phyloP scores from a whole-genome alignment of 2,797 vertebrate species.

The Mus minutoides region DNA sequence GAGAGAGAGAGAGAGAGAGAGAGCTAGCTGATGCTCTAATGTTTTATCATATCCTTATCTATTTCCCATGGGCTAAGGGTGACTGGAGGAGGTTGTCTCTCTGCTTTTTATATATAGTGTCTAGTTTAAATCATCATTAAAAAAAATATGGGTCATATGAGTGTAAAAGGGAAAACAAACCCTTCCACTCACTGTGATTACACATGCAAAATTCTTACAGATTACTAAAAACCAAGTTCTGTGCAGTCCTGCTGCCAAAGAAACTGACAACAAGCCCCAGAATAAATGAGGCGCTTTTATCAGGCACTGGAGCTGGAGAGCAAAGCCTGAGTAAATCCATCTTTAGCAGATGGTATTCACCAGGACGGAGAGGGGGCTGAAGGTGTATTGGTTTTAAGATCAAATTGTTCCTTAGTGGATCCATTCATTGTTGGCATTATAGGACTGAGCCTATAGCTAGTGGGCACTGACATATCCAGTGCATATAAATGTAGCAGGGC shows the following conservation, averaged over 20 bases:
- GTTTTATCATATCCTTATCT: constrained; percentile 77
- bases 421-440: background rate
- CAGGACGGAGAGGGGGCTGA: background rate
- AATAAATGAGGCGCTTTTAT: constrained; percentile 55
- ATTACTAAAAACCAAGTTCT: constrained; percentile 42
- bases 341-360: background rate
- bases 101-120: constrained; percentile 43
- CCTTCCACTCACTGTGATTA: background rate
- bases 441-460: background rate
- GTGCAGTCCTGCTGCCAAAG: constrained; percentile 29
- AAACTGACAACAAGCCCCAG: constrained; percentile 43
- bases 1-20: background rate
- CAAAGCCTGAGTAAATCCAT: constrained; percentile 15
- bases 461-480: background rate
- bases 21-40: constrained; percentile 57
- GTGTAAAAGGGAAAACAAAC: background rate
- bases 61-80: constrained; percentile 68
- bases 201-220: background rate
- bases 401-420: background rate
- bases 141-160: constrained; percentile 3
- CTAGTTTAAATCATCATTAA: constrained; percentile 17
- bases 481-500: background rate
- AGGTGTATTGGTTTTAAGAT: background rate
- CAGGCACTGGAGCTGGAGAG: constrained; percentile 11
- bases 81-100: constrained; percentile 74